A percentile compares a stretch with the other conserved stretches of the same genome.
Evolutionary conservation across 2,888 invertebrate species (phyloP).

Genomic region (Sympetrum striolatum): DNA sequence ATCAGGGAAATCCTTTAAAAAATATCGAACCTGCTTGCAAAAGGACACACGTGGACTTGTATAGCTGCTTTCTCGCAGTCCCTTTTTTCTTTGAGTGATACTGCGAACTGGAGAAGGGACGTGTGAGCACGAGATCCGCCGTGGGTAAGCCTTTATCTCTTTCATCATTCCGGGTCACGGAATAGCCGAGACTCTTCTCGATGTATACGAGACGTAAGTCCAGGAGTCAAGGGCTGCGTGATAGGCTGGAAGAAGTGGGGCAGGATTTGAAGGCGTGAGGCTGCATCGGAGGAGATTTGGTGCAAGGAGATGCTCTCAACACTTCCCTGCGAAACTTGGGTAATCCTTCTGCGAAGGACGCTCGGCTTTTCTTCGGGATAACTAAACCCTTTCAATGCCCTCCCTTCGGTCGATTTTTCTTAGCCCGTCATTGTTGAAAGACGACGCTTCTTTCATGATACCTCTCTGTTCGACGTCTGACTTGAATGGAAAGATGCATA

Average conservation of each 20-base stretch:
- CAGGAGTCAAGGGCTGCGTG: background rate
- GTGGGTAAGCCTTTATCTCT: background rate
- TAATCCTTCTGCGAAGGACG: background rate
- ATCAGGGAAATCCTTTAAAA: no score
- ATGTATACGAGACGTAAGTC: background rate
- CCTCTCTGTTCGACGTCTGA: background rate
- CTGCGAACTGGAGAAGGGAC: no score
- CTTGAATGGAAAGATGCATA: background rate
- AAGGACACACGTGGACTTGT: no score
- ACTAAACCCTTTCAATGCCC: background rate
- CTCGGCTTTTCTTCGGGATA: background rate
- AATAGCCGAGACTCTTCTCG: background rate
- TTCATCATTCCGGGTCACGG: conserved; percentile 7
- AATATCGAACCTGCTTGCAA: no score
- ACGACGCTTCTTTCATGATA: background rate
- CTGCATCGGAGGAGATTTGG: background rate
- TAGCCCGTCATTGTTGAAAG: background rate
- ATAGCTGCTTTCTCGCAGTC: no score
- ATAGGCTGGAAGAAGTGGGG: background rate
- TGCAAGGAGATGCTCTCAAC: conserved; percentile 10
- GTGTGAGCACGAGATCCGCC: no score
- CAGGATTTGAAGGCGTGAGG: background rate
- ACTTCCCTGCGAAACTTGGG: conserved; percentile 25
- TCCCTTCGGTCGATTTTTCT: background rate
- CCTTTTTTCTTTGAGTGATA: no score